These are phyloP conservation scores for Falco peregrinus DNA, from an alignment of 2,797 vertebrate genomes.

Conservation along the genomic window DNA sequence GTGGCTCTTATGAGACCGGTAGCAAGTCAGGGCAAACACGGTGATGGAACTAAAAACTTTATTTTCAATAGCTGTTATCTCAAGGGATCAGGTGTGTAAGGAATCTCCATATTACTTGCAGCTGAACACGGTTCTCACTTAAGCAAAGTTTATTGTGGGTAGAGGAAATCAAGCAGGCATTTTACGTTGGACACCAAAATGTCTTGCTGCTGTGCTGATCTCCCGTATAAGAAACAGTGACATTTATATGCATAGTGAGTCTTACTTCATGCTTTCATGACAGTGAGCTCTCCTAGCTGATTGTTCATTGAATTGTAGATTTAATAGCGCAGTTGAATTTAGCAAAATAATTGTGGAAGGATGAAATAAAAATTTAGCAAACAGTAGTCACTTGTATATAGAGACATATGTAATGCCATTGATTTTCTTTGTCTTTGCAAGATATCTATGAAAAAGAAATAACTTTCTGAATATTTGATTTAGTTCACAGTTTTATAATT, in stretches of 20 bases:
- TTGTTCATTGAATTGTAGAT: constrained; percentile 33
- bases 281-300: neutral
- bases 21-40: neutral
- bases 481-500: constrained; percentile 52
- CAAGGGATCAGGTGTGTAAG: neutral
- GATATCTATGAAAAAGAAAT: neutral
- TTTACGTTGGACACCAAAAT: neutral
- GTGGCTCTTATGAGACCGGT: neutral
- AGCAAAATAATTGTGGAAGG: neutral
- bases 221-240: neutral
- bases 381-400: neutral
- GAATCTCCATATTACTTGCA: neutral
- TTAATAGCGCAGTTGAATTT: neutral
- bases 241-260: neutral
- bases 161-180: neutral
- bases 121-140: neutral
- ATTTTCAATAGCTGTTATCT: neutral
- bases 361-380: neutral
- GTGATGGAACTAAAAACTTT: neutral
- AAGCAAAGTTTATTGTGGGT: neutral
- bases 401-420: neutral
- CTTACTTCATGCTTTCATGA: neutral
- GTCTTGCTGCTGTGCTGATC: neutral
- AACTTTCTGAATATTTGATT: constrained; percentile 35
- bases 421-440: neutral